Evolutionary conservation across 2,113 vertebrate genomes (phyloP).

Genomic region (Psettodes erumei): DNA sequence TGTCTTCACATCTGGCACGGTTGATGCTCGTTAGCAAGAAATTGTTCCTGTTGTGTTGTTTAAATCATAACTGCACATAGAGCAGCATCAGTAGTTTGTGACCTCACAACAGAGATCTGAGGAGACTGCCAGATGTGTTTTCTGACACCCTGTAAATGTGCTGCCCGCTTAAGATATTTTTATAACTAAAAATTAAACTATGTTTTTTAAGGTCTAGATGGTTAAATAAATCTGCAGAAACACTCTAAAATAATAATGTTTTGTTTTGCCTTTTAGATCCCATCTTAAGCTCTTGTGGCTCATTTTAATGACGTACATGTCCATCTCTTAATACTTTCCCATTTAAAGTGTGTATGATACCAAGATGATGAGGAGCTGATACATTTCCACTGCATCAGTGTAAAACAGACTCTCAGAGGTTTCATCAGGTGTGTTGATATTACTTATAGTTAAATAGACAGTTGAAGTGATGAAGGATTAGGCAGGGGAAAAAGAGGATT

Average conservation of each 20-base stretch:
- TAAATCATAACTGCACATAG: neutral
- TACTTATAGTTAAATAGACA: fast-evolving
- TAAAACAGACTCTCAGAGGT: neutral
- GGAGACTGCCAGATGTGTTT: neutral
- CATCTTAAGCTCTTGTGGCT: slow-evolving; percentile 27
- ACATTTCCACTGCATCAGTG: fast-evolving
- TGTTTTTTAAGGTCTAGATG: neutral
- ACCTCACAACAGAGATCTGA: neutral
- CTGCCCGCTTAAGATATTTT: neutral
- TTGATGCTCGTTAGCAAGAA: neutral
- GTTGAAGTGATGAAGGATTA: fast-evolving
- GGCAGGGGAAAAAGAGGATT: fast-evolving
- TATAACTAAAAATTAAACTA: neutral
- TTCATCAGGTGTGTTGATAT: neutral
- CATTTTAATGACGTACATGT: neutral
- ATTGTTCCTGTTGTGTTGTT: neutral
- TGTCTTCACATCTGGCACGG: neutral
- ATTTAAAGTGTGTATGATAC: neutral
- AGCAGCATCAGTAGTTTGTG: too few relatives aligned
- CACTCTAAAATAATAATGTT: neutral
- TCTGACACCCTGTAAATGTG: slow-evolving; percentile 3
- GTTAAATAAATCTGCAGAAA: neutral
- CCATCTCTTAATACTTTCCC: fast-evolving
- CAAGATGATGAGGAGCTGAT: fast-evolving
- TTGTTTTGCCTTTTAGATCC: neutral